Conservation (phyloP, 1,140 invertebrate genomes). For the Atopsyche davidsoni region DNA sequence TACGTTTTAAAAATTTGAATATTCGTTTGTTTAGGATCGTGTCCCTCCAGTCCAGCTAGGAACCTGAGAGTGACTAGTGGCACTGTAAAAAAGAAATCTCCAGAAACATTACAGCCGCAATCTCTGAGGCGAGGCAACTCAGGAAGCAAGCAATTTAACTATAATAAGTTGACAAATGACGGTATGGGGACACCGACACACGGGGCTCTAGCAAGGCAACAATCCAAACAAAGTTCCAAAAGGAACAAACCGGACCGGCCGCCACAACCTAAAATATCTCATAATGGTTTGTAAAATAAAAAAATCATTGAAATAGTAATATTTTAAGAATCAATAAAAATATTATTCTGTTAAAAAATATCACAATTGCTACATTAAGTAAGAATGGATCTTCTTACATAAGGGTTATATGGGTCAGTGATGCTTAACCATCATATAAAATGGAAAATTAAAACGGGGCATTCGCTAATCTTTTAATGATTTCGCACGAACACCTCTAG, state of each 20-base stretch:
- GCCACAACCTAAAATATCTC: conserved; percentile 41
- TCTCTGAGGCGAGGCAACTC: conserved; percentile 47
- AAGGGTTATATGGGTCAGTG: no score
- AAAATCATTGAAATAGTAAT: no score
- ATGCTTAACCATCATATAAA: no score
- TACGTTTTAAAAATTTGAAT: no score
- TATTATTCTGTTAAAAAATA: no score
- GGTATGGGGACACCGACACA: conserved; percentile 35
- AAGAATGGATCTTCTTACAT: no score
- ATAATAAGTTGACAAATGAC: conserved; percentile 69
- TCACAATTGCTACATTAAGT: no score
- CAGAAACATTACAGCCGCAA: conserved; percentile 43
- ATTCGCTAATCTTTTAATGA: no score
- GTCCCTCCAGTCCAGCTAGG: conserved; percentile 21
- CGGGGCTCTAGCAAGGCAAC: conserved; percentile 20
- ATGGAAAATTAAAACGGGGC: no score
- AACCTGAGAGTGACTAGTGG: conserved; percentile 30
- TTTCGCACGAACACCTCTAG: no score
- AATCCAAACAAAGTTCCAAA: conserved; percentile 20
- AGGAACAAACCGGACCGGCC: conserved; percentile 44
- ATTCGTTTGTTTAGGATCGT: conserved; percentile 14
- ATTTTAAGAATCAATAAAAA: no score
- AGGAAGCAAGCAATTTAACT: conserved; percentile 65
- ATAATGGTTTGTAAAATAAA: conserved; percentile 22
- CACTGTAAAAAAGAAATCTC: conserved; percentile 36